phyloP scores from a whole-genome alignment of 1,140 invertebrate species.

The Vollenhovia emeryi region DNA sequence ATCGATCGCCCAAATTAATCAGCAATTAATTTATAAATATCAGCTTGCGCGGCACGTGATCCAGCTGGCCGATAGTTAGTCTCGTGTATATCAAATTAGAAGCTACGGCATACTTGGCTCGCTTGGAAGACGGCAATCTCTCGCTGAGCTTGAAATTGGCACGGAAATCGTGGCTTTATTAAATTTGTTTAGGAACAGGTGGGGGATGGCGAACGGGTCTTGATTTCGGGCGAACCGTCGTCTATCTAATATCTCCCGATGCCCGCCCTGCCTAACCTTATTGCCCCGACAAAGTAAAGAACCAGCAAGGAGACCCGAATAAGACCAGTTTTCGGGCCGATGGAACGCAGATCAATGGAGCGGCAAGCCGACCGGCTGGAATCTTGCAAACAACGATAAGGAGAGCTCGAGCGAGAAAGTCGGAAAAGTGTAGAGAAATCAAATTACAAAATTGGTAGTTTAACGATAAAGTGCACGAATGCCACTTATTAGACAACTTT shows the following conservation, averaged over 20 bases:
- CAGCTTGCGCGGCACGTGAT: not conserved
- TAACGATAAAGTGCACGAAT: not conserved
- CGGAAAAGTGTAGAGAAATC: not conserved
- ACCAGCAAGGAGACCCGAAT: conserved; percentile 72
- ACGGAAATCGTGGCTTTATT: conserved; percentile 84
- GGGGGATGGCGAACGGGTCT: conserved; percentile 67
- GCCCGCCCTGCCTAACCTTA: conserved; percentile 81
- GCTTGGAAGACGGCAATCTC: conserved; percentile 64
- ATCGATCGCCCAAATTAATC: not conserved
- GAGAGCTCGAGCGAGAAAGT: not conserved
- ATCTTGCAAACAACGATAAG: conserved; percentile 63
- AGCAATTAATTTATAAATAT: conserved; percentile 29
- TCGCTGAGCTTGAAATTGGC: conserved; percentile 77
- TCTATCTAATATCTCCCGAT: conserved; percentile 81
- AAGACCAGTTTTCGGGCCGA: conserved; percentile 76
- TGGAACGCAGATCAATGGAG: conserved; percentile 79
- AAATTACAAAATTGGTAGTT: not conserved
- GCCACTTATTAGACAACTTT: not conserved
- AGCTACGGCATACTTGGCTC: conserved; percentile 31
- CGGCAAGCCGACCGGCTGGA: conserved; percentile 69
- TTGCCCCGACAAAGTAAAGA: conserved; percentile 81
- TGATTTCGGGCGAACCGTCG: conserved; percentile 75
- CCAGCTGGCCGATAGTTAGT: conserved; percentile 44
- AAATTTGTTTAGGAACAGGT: conserved; percentile 83
- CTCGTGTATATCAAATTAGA: conserved; percentile 57